These are phyloP conservation scores for Drosophila putrida DNA, from an alignment of 2,888 invertebrate species.

Conservation along the genomic window DNA sequence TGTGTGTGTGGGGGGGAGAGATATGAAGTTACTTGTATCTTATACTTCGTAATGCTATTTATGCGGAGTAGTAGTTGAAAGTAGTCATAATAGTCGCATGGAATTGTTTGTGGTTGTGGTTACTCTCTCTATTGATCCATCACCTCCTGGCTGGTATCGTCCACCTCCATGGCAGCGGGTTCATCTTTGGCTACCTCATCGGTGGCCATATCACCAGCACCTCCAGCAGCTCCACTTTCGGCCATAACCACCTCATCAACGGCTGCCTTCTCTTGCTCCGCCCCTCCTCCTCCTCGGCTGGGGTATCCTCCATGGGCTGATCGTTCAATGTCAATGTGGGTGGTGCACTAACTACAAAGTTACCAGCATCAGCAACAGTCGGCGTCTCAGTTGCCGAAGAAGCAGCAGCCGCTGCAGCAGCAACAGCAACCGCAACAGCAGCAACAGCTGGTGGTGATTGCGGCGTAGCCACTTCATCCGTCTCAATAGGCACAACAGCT, in stretches of 20 bases:
- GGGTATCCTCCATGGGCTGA: constrained; percentile 79
- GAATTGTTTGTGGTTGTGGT: constrained; percentile 13
- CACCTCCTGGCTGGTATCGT: constrained; percentile 85
- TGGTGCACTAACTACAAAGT: constrained; percentile 30
- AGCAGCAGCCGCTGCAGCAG: constrained; percentile 1
- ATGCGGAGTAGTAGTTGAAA: constrained; percentile 58
- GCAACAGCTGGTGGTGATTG: constrained; percentile 20
- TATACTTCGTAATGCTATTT: constrained; percentile 48
- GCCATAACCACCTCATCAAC: constrained; percentile 83
- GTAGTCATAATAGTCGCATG: constrained; percentile 50
- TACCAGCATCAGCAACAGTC: constrained; percentile 12
- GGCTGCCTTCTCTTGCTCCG: constrained; percentile 55
- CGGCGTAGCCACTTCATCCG: constrained; percentile 41
- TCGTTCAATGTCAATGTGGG: constrained; percentile 77
- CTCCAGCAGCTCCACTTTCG: constrained; percentile 60
- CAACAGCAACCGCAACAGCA: not conserved
- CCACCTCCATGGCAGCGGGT: constrained; percentile 84
- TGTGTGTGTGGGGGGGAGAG: constrained; percentile 1
- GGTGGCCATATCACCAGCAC: constrained; percentile 82
- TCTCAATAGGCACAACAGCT: constrained; percentile 39
- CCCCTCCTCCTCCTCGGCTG: constrained; percentile 80
- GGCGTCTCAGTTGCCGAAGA: constrained; percentile 7
- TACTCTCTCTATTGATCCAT: constrained; percentile 83
- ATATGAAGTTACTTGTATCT: constrained; percentile 27
- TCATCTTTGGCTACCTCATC: constrained; percentile 82